These are phyloP conservation scores for Leptopterna dolabrata DNA, from an alignment of 2,888 invertebrate species.

Conservation along the genomic window DNA sequence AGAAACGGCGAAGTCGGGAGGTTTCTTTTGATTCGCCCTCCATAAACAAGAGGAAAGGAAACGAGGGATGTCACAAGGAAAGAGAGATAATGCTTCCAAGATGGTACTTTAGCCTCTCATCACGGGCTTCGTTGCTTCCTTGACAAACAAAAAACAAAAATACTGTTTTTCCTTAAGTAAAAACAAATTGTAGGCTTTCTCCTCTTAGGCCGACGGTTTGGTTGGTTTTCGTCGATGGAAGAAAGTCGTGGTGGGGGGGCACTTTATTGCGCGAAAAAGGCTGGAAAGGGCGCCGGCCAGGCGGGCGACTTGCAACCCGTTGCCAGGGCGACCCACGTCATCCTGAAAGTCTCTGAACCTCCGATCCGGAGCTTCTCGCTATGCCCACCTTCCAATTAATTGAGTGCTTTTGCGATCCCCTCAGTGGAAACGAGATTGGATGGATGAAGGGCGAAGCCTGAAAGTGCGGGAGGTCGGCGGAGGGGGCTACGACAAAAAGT, in stretches of 20 bases:
- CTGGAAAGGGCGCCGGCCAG: constrained; percentile 39
- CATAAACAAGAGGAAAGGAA: neutral
- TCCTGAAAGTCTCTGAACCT: neutral
- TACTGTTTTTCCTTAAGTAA: constrained; percentile 29
- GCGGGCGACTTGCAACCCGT: constrained; percentile 45
- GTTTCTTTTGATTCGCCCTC: neutral
- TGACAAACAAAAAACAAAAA: neutral
- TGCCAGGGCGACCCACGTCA: constrained; percentile 25
- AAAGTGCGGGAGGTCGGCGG: neutral
- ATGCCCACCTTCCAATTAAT: constrained; percentile 47
- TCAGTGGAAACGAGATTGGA: neutral
- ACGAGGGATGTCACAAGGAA: constrained; percentile 13
- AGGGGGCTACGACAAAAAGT: neutral
- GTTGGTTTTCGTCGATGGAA: neutral
- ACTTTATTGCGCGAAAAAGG: constrained; percentile 28
- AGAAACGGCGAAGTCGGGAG: neutral
- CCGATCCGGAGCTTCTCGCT: neutral
- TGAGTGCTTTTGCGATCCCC: constrained; percentile 32
- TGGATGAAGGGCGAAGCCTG: neutral
- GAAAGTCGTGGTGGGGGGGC: neutral
- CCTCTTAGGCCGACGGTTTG: neutral
- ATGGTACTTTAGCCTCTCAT: constrained; percentile 45
- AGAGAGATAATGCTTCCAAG: constrained; percentile 20
- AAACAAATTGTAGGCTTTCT: constrained; percentile 48
- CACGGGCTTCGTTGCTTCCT: constrained; percentile 37